Evolutionary conservation across 2,113 vertebrate species (phyloP), one percentile per base, ranked within the genome.

Genomic region (Brachyhypopomus gauderio): DNA sequence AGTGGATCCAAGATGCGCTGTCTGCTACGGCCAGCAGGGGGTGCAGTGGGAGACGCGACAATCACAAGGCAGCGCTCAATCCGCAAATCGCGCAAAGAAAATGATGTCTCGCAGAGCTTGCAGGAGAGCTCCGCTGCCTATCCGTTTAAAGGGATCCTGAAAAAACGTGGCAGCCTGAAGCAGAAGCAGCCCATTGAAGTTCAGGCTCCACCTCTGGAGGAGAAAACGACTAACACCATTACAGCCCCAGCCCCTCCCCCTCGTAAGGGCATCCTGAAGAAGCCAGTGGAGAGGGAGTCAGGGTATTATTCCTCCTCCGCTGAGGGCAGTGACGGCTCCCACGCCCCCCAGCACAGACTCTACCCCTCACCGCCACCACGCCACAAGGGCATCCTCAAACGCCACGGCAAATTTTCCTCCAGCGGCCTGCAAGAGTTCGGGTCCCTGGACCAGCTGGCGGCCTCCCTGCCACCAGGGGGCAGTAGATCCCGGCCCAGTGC

Each of bases 211-310:
- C 79, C 48, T 25, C 25, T 84, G 63, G 87, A 83, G 41, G 89
- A 89, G 22, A 86, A 71, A 83, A 82, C 0, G 48, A 78, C 64
- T 30, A 87, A 73, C 30, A 52, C 66, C 4, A 19, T 58, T 41
- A 41, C 52, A 7, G 38, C 48, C 1, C 70, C 74, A 19, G 25
- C 27, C n/a, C 62, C 52, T 6, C 75, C 36, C 58, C 97, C 98
- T 69, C 96, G 89, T 84, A 99, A 98, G 87, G 96, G 98, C 48
- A 99, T 99, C 75, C 89, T 99, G 16, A 99, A 99, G 88, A 99
- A 97, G 69, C 89, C 95, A 0, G 52, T 66, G 0, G 92, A 95
- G 70, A 91, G 95, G 0, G 96, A 99, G 60, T 98, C 96, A 0
- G 96, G 96, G 0, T 97, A 98, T 84, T 97, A 94, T 75, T 98